Evolutionary conservation across 2,888 invertebrate species (phyloP).

Genomic region (Dyspetes luteomarginatus): DNA sequence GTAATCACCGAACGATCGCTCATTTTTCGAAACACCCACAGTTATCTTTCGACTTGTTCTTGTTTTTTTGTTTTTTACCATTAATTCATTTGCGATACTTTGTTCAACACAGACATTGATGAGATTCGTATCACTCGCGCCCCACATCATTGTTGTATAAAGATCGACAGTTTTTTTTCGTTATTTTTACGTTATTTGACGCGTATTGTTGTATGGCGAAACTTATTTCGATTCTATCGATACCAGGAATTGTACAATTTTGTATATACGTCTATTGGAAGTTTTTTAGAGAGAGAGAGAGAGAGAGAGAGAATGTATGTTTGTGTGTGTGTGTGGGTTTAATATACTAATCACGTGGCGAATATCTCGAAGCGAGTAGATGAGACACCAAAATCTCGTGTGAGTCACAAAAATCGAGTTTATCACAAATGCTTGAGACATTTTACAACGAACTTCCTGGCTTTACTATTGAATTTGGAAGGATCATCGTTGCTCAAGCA

Average conservation of each 20-base stretch:
- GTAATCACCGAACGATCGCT: conserved; percentile 36
- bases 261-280: conserved; percentile 65
- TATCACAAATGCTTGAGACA: conserved; percentile 29
- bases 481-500: conserved; percentile 32
- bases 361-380: conserved; percentile 55
- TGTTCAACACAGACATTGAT: conserved; percentile 16
- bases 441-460: conserved; percentile 57
- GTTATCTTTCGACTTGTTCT: conserved; percentile 5
- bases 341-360: conserved; percentile 46
- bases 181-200: conserved; percentile 30
- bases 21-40: conserved; percentile 29
- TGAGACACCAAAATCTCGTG: conserved; percentile 35
- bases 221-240: conserved; percentile 58
- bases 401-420: conserved; percentile 19
- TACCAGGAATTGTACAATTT: conserved; percentile 65
- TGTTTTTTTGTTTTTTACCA: conserved; percentile 7
- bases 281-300: conserved; percentile 53
- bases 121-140: conserved; percentile 45
- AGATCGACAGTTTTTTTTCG: conserved; percentile 16
- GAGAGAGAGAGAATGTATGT: conserved; percentile 24
- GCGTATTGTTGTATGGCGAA: conserved; percentile 42
- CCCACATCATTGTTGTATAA: conserved; percentile 33
- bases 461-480: conserved; percentile 35
- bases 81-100: conserved; percentile 17
- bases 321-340: conserved; percentile 34